Evolutionary conservation across 2,888 invertebrate species (phyloP).

Genomic region (Hirtodrosophila confusa): DNA sequence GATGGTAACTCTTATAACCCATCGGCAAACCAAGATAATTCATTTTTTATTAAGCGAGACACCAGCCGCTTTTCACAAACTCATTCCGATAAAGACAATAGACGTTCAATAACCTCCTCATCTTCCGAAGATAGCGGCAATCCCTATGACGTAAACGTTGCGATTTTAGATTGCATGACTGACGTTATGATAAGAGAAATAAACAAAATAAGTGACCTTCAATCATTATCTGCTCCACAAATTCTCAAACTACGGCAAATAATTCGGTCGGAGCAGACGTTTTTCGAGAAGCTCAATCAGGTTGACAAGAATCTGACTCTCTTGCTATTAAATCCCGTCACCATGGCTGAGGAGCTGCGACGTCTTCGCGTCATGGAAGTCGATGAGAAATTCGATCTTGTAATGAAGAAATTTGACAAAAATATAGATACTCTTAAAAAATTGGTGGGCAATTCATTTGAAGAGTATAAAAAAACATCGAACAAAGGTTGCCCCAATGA

Average conservation of each 20-base stretch:
- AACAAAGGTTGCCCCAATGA: too few species aligned
- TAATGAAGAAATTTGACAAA: constrained; percentile 81
- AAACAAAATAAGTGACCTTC: constrained; percentile 80
- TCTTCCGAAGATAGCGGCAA: constrained; percentile 28
- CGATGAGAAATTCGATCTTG: constrained; percentile 62
- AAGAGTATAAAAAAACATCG: constrained; percentile 46
- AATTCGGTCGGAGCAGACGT: constrained; percentile 74
- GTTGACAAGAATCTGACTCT: constrained; percentile 82
- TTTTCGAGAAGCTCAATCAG: constrained; percentile 82
- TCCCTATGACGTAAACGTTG: constrained; percentile 31
- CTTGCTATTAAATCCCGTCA: constrained; percentile 81
- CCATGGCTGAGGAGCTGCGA: constrained; percentile 68
- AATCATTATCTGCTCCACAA: constrained; percentile 67
- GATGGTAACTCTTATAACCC: background rate
- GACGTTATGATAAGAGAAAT: constrained; percentile 78
- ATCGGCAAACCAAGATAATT: background rate
- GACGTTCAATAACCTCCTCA: constrained; percentile 13
- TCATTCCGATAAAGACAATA: constrained; percentile 18
- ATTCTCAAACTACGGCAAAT: constrained; percentile 72
- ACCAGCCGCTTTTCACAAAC: constrained; percentile 1
- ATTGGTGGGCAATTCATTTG: constrained; percentile 79
- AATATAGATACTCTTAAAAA: constrained; percentile 83
- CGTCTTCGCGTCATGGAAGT: constrained; percentile 33
- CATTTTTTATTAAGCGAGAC: background rate
- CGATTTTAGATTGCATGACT: constrained; percentile 60